Percentiles rank a stretch among this genome's conserved stretches.
Evolutionary conservation across 2,888 invertebrate genomes (phyloP).

Genomic region (Pristionchus fissidentatus): DNA sequence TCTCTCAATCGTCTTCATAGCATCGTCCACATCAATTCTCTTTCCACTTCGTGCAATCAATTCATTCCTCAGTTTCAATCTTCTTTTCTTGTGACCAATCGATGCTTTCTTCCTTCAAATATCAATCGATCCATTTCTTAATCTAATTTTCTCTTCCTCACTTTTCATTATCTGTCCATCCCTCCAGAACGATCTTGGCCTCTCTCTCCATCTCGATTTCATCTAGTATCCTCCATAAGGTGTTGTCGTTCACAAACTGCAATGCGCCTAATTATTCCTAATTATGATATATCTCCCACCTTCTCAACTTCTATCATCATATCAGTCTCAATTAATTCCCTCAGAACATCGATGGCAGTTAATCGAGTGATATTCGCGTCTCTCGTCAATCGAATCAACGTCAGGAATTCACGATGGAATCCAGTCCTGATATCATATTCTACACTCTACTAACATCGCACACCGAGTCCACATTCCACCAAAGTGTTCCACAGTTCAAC

Average conservation of each 20-base stretch:
- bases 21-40: conserved; percentile 63
- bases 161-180: conserved; percentile 37
- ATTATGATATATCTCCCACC: background rate
- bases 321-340: conserved; percentile 8
- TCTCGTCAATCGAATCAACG: background rate
- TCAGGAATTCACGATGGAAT: conserved; percentile 1
- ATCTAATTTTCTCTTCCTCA: background rate
- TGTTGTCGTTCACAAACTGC: conserved; percentile 15
- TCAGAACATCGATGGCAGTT: conserved; percentile 17
- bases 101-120: conserved; percentile 15
- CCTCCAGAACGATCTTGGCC: conserved; percentile 39
- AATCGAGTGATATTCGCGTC: conserved; percentile 31
- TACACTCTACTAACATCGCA: background rate
- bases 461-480: no score
- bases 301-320: conserved; percentile 20
- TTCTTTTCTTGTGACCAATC: conserved; percentile 58
- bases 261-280: background rate
- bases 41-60: conserved; percentile 59
- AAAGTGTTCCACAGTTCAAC: conserved; percentile 9
- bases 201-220: conserved; percentile 49
- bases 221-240: conserved; percentile 56
- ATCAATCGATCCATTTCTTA: background rate
- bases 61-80: conserved; percentile 61
- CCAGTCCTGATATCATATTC: background rate
- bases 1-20: conserved; percentile 48